Conservation (phyloP, 2,888 invertebrate genomes). For the Isotomurus palustris region DNA sequence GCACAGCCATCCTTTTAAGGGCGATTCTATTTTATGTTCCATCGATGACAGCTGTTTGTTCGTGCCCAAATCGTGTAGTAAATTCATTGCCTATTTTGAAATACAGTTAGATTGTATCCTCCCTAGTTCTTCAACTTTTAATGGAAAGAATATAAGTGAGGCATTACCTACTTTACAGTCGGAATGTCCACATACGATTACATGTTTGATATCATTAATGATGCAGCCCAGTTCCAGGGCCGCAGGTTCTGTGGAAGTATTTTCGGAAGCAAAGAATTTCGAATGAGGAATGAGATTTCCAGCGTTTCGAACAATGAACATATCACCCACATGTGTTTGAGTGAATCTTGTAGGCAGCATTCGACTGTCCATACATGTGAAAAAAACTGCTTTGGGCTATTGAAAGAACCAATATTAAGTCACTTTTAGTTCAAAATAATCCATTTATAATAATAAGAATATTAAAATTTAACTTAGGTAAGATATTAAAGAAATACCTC, state of each 20-base stretch:
- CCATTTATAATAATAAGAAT: neutral
- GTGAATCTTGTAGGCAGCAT: slow-evolving; percentile 95
- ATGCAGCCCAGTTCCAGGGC: slow-evolving; percentile 92
- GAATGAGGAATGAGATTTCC: slow-evolving; percentile 93
- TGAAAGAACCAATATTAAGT: slow-evolving; percentile 48
- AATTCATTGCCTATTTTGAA: slow-evolving; percentile 73
- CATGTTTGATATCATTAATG: slow-evolving; percentile 81
- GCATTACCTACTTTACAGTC: slow-evolving; percentile 71
- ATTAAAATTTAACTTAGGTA: slow-evolving; percentile 6
- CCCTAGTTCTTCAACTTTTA: too few relatives aligned
- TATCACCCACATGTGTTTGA: slow-evolving; percentile 92
- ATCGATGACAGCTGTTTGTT: slow-evolving; percentile 71
- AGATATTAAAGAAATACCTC: slow-evolving; percentile 56
- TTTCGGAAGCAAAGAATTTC: slow-evolving; percentile 76
- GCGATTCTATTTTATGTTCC: slow-evolving; percentile 76
- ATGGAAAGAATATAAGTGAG: neutral
- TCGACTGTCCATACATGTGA: slow-evolving; percentile 97
- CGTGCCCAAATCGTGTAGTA: slow-evolving; percentile 69
- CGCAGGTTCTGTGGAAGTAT: slow-evolving; percentile 90
- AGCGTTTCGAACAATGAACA: slow-evolving; percentile 96
- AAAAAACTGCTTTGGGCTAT: slow-evolving; percentile 93
- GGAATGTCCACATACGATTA: slow-evolving; percentile 95
- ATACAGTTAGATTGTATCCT: neutral
- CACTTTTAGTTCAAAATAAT: neutral
- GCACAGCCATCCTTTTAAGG: slow-evolving; percentile 74